A percentile compares a stretch with the other conserved stretches of the same genome.
Conservation (phyloP, 2,113 vertebrate species). For the Apaloderma vittatum region DNA sequence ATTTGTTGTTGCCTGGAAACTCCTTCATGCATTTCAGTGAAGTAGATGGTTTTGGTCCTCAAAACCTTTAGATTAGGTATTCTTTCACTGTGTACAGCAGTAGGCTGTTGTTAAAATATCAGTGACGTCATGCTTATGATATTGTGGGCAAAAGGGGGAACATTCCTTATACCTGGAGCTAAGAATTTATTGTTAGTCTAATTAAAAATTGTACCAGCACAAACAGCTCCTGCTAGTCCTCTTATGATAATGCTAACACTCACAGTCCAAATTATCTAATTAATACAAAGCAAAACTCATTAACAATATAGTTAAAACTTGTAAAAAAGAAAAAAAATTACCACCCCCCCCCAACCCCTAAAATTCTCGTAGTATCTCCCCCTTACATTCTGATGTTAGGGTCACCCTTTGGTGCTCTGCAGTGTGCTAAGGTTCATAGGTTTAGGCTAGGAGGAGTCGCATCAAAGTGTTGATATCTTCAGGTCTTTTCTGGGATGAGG, state of each 20-base stretch:
- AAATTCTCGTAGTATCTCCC: neutral
- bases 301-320: neutral
- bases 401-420: neutral
- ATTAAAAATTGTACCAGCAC: neutral
- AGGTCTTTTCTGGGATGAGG: neutral
- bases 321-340: neutral
- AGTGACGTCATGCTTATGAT: neutral
- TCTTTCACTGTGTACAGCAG: neutral
- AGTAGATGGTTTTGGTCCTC: neutral
- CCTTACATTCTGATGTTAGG: neutral
- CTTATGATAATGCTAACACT: neutral
- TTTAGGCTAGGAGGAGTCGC: neutral
- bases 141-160: neutral
- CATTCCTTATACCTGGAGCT: neutral
- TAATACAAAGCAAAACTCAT: neutral
- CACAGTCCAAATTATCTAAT: neutral
- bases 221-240: neutral
- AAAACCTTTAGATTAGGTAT: neutral
- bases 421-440: neutral
- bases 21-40: neutral
- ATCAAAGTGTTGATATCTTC: neutral
- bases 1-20: neutral
- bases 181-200: neutral
- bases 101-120: neutral
- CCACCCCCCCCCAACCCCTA: accelerated